phyloP scores from a whole-genome alignment of 2,113 vertebrate genomes.

The Rostratula benghalensis region DNA sequence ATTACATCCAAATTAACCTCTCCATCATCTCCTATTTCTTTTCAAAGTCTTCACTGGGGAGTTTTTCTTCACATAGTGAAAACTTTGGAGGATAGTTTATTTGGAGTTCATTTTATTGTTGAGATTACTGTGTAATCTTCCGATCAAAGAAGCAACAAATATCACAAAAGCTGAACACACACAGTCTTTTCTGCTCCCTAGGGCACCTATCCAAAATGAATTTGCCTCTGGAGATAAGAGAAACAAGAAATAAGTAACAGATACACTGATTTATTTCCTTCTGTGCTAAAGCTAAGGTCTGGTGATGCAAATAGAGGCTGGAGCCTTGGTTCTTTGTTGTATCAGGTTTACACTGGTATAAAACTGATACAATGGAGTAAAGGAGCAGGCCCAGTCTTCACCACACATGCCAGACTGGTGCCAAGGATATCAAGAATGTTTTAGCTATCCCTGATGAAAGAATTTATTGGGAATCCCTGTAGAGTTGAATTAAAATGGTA shows the following conservation, averaged over 20 bases:
- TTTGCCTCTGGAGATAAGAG: constrained; percentile 10
- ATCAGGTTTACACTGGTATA: neutral
- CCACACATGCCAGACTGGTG: neutral
- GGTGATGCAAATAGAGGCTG: neutral
- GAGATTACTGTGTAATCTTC: neutral
- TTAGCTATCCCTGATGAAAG: neutral
- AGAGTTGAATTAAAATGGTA: neutral
- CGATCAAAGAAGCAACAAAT: neutral
- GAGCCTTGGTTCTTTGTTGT: neutral
- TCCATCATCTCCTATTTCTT: neutral
- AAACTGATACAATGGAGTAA: neutral
- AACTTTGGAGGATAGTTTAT: neutral
- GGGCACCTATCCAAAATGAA: neutral
- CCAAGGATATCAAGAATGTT: neutral
- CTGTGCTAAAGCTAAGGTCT: neutral
- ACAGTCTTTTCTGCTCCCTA: neutral
- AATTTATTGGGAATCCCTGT: neutral
- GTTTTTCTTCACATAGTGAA: neutral
- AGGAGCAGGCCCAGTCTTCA: neutral
- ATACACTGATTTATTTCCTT: neutral
- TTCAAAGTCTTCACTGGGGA: neutral
- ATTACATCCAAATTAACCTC: neutral
- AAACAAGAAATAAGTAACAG: neutral
- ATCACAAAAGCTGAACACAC: neutral
- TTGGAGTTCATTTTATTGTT: neutral